Evolutionary conservation across 2,888 invertebrate genomes (phyloP), one percentile per base, ranked within the genome.

Genomic region (Blastobasis adustella): DNA sequence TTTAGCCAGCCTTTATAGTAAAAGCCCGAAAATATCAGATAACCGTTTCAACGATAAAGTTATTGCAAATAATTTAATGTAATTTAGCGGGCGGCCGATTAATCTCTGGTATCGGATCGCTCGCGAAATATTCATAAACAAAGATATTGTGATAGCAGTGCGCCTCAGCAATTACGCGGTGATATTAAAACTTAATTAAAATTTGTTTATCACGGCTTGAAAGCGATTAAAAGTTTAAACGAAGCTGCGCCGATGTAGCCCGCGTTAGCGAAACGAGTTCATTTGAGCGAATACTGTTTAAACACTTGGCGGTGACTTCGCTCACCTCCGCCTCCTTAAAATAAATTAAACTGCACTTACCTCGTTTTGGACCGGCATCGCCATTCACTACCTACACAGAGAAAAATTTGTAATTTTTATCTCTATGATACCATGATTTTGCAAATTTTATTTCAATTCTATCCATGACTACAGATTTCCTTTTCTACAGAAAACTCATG

Each of bases 161-260:
- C 79, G 82, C 77, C 77, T 78, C 77, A 71, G 82, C 82, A 85
- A 87, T 88, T 87, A 85, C 82, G 85, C 76, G 82, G 82, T 84
- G 80, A 87, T 87, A 87, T 87, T 87, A 86, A 87, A 87, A 86
- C 82, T 84, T 86, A 86, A 87, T 87, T 86, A 86, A 88, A 87
- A 86, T 86, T 86, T 85, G 85, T 85, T 87, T 83, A 86, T 86
- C 86, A 79, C 80, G 81, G 80, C 82, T 85, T 75, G 79, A 79
- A 87, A 84, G 80, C 85, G 86, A 88, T 88, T 87, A 87, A 87
- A 87, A 87, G 75, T 88, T 87, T 85, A 85, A 87, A 84, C 83
- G 86, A 85, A 79, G 76, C 78, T 73, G 73, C 78, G 76, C 74
- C 76, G 75, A 77, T 77, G 83, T 77, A 72, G 78, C 73, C 79